Evolutionary conservation across 37 sponge, comb jelly and placozoan species (phyloP).

Genomic region (Mnemiopsis leidyi): DNA sequence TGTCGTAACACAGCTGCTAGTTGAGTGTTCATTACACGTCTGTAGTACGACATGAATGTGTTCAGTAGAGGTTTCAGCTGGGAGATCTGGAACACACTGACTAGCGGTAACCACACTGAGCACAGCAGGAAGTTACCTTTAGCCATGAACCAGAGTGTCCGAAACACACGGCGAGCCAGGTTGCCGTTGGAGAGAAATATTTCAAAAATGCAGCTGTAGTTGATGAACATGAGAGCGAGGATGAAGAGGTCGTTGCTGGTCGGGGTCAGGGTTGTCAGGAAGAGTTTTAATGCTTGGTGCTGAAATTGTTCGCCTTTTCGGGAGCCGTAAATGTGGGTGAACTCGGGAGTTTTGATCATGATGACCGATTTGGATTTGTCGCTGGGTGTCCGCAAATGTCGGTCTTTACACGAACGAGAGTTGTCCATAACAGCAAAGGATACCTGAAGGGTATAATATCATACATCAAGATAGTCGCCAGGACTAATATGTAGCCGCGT

Average conservation of each 20-base stretch:
- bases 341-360: constrained; percentile 59
- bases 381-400: background rate
- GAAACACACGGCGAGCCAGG: constrained; percentile 24
- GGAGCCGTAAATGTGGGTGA: constrained; percentile 37
- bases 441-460: constrained; percentile 31
- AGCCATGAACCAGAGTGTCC: constrained; percentile 62
- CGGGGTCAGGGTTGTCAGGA: constrained; percentile 54
- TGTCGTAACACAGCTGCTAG: constrained; percentile 43
- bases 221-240: constrained; percentile 63
- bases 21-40: constrained; percentile 56
- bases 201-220: constrained; percentile 60
- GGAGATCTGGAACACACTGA: constrained; percentile 49
- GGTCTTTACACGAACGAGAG: background rate
- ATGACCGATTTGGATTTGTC: background rate
- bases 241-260: constrained; percentile 59
- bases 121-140: constrained; percentile 58
- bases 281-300: constrained; percentile 50
- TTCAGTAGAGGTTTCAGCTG: constrained; percentile 11
- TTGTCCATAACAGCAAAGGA: constrained; percentile 60
- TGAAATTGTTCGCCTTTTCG: constrained; percentile 58
- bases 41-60: constrained; percentile 35
- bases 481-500: too few relatives aligned
- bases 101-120: constrained; percentile 50
- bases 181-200: constrained; percentile 47
- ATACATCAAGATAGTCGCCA: too few relatives aligned